Evolutionary conservation across 1,140 invertebrate genomes (phyloP).

Genomic region (Mya arenaria): DNA sequence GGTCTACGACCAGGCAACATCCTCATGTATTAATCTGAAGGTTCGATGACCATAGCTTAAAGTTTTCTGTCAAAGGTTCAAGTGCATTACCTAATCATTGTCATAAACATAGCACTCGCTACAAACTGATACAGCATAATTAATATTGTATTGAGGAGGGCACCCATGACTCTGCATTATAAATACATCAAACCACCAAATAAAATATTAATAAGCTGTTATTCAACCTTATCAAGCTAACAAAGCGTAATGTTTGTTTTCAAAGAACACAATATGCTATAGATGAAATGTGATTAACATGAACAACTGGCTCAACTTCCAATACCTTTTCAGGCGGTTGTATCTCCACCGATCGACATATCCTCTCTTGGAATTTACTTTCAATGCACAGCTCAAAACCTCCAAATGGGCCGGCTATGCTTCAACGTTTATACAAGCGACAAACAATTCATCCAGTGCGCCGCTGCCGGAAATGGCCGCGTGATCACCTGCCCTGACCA

Average conservation of each 20-base stretch:
- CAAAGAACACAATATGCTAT: background rate
- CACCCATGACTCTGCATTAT: background rate
- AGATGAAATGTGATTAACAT: background rate
- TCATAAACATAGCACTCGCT: background rate
- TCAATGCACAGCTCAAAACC: slow-evolving; percentile 30
- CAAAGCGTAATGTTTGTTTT: background rate
- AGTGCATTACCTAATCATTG: background rate
- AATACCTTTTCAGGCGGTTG: background rate
- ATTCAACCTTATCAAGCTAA: background rate
- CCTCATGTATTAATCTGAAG: background rate
- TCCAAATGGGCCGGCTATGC: slow-evolving; percentile 45
- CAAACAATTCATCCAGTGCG: slow-evolving; percentile 43
- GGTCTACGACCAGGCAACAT: slow-evolving; percentile 42
- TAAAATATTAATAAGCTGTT: background rate
- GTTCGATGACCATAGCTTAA: background rate
- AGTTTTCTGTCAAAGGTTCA: background rate
- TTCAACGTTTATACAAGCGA: slow-evolving; percentile 39
- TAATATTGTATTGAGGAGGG: background rate
- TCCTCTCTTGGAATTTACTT: background rate
- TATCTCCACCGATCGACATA: background rate
- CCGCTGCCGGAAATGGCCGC: background rate
- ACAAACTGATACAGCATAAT: background rate
- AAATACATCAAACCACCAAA: background rate
- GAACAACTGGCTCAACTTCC: background rate
- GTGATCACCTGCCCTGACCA: slow-evolving; percentile 12